phyloP scores from a whole-genome alignment of 2,888 invertebrate species.

The Drosophila paranaensis region DNA sequence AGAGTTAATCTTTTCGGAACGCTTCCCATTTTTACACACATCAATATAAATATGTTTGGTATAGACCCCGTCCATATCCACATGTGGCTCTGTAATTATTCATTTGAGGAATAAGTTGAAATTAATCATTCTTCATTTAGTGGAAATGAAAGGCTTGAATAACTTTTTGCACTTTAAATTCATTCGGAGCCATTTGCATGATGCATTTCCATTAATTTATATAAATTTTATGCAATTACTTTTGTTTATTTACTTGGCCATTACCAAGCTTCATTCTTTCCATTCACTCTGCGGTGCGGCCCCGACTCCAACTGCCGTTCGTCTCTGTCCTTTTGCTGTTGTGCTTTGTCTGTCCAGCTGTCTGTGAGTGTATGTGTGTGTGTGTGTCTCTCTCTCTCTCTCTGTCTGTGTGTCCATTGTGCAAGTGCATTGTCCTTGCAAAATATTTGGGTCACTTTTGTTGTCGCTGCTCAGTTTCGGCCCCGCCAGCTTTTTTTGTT shows the following conservation, averaged over 20 bases:
- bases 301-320: conserved; percentile 39
- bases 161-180: conserved; percentile 72
- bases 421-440: conserved; percentile 78
- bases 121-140: conserved; percentile 24
- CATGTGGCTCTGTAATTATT: not conserved
- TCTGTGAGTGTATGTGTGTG: conserved; percentile 8
- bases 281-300: conserved; percentile 38
- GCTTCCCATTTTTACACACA: not conserved
- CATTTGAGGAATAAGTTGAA: not conserved
- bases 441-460: conserved; percentile 79
- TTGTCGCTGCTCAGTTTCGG: conserved; percentile 75
- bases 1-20: not conserved
- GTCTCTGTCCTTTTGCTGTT: conserved; percentile 8
- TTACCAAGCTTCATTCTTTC: conserved; percentile 31
- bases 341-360: conserved; percentile 3
- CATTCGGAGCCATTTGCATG: conserved; percentile 64
- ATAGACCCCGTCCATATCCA: not conserved
- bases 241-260: conserved; percentile 78
- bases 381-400: not conserved
- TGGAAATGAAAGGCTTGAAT: conserved; percentile 34
- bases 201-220: conserved; percentile 78
- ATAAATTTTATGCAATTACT: conserved; percentile 79
- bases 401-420: conserved; percentile 51
- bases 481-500: conserved; percentile 14
- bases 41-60: not conserved